Conservation (phyloP, 2,888 invertebrate species). For the Drosophila nr. fundita region DNA sequence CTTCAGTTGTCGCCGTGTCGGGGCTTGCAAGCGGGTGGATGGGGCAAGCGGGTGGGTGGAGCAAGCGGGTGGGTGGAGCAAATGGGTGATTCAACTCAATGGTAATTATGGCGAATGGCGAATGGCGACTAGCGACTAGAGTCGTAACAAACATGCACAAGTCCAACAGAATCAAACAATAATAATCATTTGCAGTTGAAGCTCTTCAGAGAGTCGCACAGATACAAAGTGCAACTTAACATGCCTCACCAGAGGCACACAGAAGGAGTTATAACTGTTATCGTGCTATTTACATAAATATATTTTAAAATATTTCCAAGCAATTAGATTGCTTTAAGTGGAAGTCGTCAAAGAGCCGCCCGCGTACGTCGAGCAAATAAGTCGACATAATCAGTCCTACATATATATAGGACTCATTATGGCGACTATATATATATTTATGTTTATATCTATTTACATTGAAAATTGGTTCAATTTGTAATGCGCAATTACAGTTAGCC, state of each 20-base stretch:
- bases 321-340: not conserved
- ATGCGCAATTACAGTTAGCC: not conserved
- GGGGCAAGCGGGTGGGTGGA: not conserved
- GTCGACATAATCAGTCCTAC: too few relatives aligned
- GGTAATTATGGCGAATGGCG: constrained; percentile 16
- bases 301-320: not conserved
- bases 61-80: not conserved
- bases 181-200: not conserved
- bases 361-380: too few relatives aligned
- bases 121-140: constrained; percentile 7
- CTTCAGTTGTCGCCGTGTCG: not conserved
- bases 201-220: not conserved
- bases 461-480: not conserved
- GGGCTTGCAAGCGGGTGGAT: not conserved
- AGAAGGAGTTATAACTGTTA: not conserved
- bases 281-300: not conserved
- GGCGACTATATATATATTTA: not conserved
- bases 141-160: not conserved
- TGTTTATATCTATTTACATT: not conserved
- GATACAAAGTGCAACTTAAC: not conserved
- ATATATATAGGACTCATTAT: too few relatives aligned
- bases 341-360: too few relatives aligned
- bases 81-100: constrained; percentile 3
- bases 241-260: not conserved
- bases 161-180: too few relatives aligned